A percentile compares a stretch with the other conserved stretches of the same genome.
These are phyloP conservation scores for Cepphus grylle DNA, from an alignment of 2,113 vertebrate species.

Conservation along the genomic window DNA sequence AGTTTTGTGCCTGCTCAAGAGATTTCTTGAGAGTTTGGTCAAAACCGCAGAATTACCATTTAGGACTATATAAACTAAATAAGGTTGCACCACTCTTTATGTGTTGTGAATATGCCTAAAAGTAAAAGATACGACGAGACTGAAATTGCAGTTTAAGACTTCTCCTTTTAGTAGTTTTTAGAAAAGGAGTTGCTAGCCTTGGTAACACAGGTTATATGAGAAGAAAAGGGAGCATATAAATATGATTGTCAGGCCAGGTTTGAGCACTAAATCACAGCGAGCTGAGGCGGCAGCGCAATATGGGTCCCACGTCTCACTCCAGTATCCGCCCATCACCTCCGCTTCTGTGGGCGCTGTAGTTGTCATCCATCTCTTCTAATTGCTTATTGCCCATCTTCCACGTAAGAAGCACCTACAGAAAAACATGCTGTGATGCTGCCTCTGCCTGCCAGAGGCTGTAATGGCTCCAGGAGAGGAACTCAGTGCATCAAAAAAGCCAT, in stretches of 20 bases:
- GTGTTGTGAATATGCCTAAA: not conserved
- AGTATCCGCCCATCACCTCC: not conserved
- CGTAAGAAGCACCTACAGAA: not conserved
- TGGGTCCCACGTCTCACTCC: not conserved
- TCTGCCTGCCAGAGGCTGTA: not conserved
- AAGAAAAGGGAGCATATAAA: not conserved
- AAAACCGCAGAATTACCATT: not conserved
- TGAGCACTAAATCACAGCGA: not conserved
- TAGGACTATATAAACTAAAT: not conserved
- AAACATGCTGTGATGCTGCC: not conserved
- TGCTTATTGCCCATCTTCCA: not conserved
- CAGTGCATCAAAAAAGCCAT: not conserved
- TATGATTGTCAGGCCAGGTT: not conserved
- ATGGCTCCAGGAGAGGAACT: not conserved
- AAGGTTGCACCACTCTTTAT: not conserved
- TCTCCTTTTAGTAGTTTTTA: not conserved
- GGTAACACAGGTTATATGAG: not conserved
- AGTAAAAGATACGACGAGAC: rapidly evolving
- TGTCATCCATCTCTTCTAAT: not conserved
- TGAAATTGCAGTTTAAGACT: not conserved
- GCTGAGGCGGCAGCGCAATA: not conserved
- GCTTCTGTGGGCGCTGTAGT: not conserved
- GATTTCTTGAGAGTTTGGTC: not conserved
- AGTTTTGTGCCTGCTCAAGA: not conserved
- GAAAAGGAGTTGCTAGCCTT: not conserved